These are phyloP conservation scores for Drosophila pseudoobscura DNA, from an alignment of 1,140 invertebrate genomes.

Conservation along the genomic window DNA sequence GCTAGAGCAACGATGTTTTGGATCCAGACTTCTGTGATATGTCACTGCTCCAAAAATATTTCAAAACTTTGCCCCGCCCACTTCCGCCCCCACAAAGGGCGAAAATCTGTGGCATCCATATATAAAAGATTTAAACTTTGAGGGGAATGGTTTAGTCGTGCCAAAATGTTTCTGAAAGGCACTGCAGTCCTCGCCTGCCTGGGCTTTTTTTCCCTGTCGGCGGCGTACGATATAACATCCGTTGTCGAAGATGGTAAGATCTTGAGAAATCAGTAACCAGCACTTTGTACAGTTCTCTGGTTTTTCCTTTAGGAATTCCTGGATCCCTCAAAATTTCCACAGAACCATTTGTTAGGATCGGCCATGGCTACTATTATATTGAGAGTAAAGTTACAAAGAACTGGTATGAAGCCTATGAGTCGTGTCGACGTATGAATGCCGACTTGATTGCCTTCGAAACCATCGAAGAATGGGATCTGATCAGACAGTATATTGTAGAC, in stretches of 20 bases:
- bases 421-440: slow-evolving; percentile 8
- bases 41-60: too few species aligned
- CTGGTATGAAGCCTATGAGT: slow-evolving; percentile 16
- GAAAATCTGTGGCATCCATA: too few species aligned
- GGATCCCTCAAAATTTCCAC: background rate
- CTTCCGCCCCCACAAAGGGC: too few species aligned
- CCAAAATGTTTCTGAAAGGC: too few species aligned
- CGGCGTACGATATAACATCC: background rate
- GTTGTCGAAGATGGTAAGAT: slow-evolving; percentile 2
- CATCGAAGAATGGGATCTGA: slow-evolving; percentile 8
- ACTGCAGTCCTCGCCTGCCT: too few species aligned
- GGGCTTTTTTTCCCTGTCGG: too few species aligned
- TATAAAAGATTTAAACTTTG: too few species aligned
- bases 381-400: background rate
- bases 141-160: too few species aligned
- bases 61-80: too few species aligned
- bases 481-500: background rate
- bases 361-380: slow-evolving; percentile 19
- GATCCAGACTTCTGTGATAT: too few species aligned
- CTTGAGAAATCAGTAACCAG: background rate
- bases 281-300: background rate
- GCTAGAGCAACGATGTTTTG: too few species aligned
- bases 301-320: background rate
- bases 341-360: slow-evolving; percentile 13
- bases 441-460: slow-evolving; percentile 11